Percentiles rank a stretch among this genome's conserved stretches.
Evolutionary conservation across 2,888 invertebrate species (phyloP).

Genomic region (Agrotis clavis): DNA sequence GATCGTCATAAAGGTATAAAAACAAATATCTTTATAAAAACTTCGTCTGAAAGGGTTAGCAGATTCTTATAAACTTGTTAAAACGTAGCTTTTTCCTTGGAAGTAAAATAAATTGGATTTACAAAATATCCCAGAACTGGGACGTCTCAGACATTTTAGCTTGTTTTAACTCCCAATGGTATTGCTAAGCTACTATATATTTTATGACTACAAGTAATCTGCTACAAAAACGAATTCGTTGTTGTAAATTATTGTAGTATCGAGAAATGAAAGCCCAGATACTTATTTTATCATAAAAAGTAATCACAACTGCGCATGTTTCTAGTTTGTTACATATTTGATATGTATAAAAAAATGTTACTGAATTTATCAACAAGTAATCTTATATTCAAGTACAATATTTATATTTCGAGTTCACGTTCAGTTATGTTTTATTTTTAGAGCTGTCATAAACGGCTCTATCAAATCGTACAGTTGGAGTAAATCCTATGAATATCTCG

Average conservation of each 20-base stretch:
- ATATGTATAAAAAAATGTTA: conserved; percentile 19
- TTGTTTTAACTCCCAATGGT: conserved; percentile 31
- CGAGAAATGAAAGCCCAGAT: background rate
- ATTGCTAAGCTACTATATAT: conserved; percentile 22
- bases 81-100: conserved; percentile 54
- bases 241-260: conserved; percentile 11
- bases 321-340: background rate
- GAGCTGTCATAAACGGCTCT: conserved; percentile 37
- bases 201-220: conserved; percentile 23
- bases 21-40: conserved; percentile 53
- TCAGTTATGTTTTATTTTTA: conserved; percentile 23
- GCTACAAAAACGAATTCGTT: conserved; percentile 21
- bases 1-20: conserved; percentile 35
- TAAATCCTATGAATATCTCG: conserved; percentile 56
- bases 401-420: conserved; percentile 23
- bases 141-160: conserved; percentile 46
- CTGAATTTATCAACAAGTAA: conserved; percentile 18
- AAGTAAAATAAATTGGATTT: conserved; percentile 60
- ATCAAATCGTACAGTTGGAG: conserved; percentile 50
- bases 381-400: conserved; percentile 27
- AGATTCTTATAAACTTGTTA: conserved; percentile 61
- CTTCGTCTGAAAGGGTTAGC: conserved; percentile 54
- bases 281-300: background rate
- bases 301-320: background rate
- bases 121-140: conserved; percentile 48